Conservation (phyloP, 2,888 invertebrate species). For the Reticulitermes lucifugus region DNA sequence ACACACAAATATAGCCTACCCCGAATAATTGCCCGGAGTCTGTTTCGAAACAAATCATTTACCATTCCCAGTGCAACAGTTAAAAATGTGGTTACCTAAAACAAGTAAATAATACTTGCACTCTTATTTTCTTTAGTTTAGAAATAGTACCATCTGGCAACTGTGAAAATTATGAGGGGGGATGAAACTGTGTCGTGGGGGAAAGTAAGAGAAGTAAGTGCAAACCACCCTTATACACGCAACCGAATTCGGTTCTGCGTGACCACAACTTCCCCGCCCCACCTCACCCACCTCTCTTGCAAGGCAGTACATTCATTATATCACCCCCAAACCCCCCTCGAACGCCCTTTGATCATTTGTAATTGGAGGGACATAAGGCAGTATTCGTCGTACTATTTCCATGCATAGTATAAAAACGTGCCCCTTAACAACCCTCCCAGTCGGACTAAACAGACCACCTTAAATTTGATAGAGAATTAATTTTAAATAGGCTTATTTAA, state of each 20-base stretch:
- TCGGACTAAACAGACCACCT: neutral
- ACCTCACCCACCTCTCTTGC: neutral
- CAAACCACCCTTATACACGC: conserved; percentile 35
- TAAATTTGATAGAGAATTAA: neutral
- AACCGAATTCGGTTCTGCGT: conserved; percentile 36
- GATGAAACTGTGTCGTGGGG: neutral
- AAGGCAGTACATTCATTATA: conserved; percentile 6
- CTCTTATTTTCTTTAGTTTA: neutral
- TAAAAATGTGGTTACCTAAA: neutral
- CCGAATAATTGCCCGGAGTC: too few species aligned
- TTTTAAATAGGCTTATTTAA: neutral
- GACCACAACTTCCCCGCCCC: conserved; percentile 23
- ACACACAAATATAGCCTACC: too few species aligned
- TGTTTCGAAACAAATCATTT: too few species aligned
- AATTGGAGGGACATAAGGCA: conserved; percentile 21
- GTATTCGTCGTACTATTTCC: neutral
- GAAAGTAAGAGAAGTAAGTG: neutral
- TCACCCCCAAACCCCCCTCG: conserved; percentile 13
- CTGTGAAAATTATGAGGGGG: conserved; percentile 17
- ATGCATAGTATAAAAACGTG: neutral
- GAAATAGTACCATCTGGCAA: conserved; percentile 31
- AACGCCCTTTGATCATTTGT: conserved; percentile 16
- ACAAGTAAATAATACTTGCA: neutral
- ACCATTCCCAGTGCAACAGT: too few species aligned
- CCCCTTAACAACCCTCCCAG: neutral